Percentiles rank a stretch among this genome's conserved stretches.
Conservation (phyloP, 1,140 invertebrate species). For the Steinernema khuongi region DNA sequence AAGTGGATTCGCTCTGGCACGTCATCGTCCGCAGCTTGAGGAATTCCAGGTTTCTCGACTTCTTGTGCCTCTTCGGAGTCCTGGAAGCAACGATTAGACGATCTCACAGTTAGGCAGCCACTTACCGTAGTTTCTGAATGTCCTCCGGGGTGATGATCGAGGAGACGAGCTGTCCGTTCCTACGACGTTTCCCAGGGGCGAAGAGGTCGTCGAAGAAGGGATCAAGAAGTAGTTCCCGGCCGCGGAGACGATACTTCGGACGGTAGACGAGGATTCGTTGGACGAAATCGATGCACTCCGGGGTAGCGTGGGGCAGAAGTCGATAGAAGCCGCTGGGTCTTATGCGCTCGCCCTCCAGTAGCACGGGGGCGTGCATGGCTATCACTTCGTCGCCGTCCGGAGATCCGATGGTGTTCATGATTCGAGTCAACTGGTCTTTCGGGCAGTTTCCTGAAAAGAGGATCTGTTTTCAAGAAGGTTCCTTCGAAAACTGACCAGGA, state of each 20-base stretch:
- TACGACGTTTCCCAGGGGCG: background rate
- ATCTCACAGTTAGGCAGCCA: background rate
- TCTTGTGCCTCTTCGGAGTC: no score
- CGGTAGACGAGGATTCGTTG: slow-evolving; percentile 33
- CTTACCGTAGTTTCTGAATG: background rate
- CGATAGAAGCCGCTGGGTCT: background rate
- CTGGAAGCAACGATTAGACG: background rate
- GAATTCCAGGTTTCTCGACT: no score
- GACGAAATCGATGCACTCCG: slow-evolving; percentile 29
- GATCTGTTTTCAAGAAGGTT: no score
- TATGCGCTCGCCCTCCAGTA: slow-evolving; percentile 18
- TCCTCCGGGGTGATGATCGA: background rate
- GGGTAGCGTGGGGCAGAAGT: slow-evolving; percentile 30
- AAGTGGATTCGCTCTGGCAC: no score
- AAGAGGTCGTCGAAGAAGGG: slow-evolving; percentile 36
- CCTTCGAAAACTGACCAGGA: no score
- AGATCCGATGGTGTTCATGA: slow-evolving; percentile 93
- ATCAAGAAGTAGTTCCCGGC: slow-evolving; percentile 30
- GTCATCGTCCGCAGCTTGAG: no score
- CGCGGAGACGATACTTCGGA: slow-evolving; percentile 25
- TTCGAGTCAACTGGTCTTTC: slow-evolving; percentile 95
- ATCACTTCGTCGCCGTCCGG: slow-evolving; percentile 67
- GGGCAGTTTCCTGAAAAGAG: slow-evolving; percentile 97
- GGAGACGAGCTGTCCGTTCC: background rate
- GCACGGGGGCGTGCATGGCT: slow-evolving; percentile 31